Percentiles rank a stretch among this genome's conserved stretches.
phyloP scores from a whole-genome alignment of 2,113 vertebrate genomes.

The Amazona vittata region DNA sequence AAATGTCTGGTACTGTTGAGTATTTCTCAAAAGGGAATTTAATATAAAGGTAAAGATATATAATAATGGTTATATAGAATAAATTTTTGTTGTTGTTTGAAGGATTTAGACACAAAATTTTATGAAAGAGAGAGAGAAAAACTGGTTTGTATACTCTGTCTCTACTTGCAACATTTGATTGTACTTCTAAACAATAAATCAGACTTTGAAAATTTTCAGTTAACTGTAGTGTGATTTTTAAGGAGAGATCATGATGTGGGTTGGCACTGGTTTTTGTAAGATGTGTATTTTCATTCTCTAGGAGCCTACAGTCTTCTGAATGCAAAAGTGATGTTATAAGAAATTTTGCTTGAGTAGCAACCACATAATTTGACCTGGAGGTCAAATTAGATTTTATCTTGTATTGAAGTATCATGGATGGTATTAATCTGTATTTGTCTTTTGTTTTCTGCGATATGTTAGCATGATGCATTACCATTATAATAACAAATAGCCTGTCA shows the following conservation, averaged over 20 bases:
- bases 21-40: background rate
- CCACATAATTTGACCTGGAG: background rate
- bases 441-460: conserved; percentile 46
- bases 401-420: background rate
- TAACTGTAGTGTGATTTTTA: background rate
- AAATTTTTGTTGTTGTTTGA: background rate
- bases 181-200: background rate
- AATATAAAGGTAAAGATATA: background rate
- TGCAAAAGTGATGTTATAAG: background rate
- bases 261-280: background rate
- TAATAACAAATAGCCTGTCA: conserved; percentile 75
- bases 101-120: background rate
- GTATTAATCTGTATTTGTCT: conserved; percentile 48
- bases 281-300: background rate
- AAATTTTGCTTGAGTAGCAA: background rate
- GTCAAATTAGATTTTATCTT: background rate
- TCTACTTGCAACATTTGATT: background rate
- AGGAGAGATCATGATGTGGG: background rate
- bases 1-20: background rate
- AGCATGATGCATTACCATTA: conserved; percentile 51
- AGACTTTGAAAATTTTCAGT: background rate
- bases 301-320: background rate
- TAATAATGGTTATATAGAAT: background rate
- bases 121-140: background rate
- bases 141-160: background rate